Evolutionary conservation across 2,888 invertebrate species (phyloP).

Genomic region (Philaethria dido): DNA sequence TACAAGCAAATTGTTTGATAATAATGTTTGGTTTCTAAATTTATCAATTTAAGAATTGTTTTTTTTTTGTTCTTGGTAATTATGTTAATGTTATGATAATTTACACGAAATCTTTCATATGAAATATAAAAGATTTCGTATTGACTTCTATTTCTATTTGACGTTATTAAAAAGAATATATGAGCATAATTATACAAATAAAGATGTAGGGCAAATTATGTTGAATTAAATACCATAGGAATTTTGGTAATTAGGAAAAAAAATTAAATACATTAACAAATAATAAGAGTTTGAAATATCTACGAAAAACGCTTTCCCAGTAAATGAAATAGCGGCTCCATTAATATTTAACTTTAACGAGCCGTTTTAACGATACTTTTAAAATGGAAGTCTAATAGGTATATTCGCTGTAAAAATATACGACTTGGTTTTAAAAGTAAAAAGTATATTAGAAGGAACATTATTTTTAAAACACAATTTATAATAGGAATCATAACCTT

Average conservation of each 20-base stretch:
- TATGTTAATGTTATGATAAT: no score
- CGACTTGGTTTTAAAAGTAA: slow-evolving; percentile 43
- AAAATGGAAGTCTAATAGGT: slow-evolving; percentile 43
- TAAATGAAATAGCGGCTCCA: slow-evolving; percentile 45
- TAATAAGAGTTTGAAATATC: slow-evolving; percentile 40
- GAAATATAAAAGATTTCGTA: no score
- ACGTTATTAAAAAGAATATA: no score
- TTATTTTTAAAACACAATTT: slow-evolving; percentile 23
- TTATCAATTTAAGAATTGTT: no score
- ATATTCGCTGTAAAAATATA: slow-evolving; percentile 52
- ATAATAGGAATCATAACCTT: slow-evolving; percentile 10
- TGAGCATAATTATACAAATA: not conserved
- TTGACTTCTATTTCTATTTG: no score
- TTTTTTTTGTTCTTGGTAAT: no score
- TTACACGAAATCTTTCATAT: no score
- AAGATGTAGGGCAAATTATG: not conserved
- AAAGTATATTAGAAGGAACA: slow-evolving; percentile 32
- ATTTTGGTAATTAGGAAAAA: slow-evolving; percentile 16
- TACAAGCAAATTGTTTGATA: no score
- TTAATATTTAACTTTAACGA: slow-evolving; percentile 48
- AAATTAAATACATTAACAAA: slow-evolving; percentile 41
- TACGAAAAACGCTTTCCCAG: slow-evolving; percentile 36
- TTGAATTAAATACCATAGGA: not conserved
- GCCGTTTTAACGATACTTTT: slow-evolving; percentile 46
- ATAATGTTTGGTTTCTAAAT: no score